Conservation (phyloP, 37 sponge, comb jelly and placozoan species). For the Oopsacas minuta region DNA sequence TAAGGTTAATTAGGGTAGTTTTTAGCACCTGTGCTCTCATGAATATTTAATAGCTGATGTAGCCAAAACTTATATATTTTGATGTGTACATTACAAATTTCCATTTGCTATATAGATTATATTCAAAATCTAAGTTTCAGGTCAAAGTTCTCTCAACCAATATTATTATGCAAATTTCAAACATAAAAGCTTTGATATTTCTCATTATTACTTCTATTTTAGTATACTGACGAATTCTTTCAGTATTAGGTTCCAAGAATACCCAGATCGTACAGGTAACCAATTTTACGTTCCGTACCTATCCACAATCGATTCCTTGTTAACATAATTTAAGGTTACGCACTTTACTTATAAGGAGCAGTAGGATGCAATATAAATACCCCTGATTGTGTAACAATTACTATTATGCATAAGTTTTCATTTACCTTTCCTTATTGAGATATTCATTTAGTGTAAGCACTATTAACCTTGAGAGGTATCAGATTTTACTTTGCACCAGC, state of each 20-base stretch:
- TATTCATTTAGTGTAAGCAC: slow-evolving; percentile 10
- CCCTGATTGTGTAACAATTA: background rate
- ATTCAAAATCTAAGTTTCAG: too few relatives aligned
- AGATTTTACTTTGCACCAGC: slow-evolving; percentile 13
- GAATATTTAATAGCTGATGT: too few relatives aligned
- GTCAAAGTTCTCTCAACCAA: background rate
- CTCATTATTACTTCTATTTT: background rate
- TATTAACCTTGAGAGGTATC: background rate
- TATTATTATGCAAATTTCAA: background rate
- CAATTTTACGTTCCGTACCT: background rate
- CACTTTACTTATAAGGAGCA: background rate
- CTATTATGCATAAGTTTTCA: slow-evolving; percentile 8
- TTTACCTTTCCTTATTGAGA: slow-evolving; percentile 9
- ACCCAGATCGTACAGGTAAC: background rate
- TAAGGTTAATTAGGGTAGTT: too few relatives aligned
- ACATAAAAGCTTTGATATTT: background rate
- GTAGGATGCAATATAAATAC: background rate
- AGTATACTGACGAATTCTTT: background rate
- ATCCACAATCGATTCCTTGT: background rate
- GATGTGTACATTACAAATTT: too few relatives aligned
- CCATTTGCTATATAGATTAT: too few relatives aligned
- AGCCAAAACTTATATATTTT: too few relatives aligned
- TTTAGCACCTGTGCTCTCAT: too few relatives aligned
- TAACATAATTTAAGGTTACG: background rate
- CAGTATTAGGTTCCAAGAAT: background rate